Percentiles rank a stretch among this genome's conserved stretches.
phyloP scores from a whole-genome alignment of 2,888 invertebrate species.

The Loripinus fragilis region DNA sequence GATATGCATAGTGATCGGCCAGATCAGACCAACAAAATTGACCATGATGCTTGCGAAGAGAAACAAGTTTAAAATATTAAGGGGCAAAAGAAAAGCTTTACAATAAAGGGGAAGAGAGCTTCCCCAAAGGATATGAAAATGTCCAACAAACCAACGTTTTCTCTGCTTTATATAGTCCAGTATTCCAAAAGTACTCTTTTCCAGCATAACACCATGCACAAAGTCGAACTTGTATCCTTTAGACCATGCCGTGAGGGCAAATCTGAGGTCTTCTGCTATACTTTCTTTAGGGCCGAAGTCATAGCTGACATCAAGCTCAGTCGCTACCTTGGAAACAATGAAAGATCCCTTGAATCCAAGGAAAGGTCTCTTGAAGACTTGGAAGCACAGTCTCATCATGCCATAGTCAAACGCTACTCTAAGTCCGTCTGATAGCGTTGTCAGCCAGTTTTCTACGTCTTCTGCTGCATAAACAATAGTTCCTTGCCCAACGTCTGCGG shows the following conservation, averaged over 20 bases:
- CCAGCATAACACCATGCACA: conserved; percentile 47
- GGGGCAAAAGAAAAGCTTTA: conserved; percentile 3
- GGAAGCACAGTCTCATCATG: conserved; percentile 33
- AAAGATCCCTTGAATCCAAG: conserved; percentile 51
- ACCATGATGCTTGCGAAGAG: conserved; percentile 19
- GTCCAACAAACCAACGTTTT: conserved; percentile 50
- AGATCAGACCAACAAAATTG: neutral
- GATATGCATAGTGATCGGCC: neutral
- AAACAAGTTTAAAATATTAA: conserved; percentile 20
- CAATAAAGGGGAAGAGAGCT: conserved; percentile 26
- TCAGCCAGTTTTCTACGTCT: conserved; percentile 46
- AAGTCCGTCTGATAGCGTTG: conserved; percentile 43
- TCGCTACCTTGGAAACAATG: conserved; percentile 38
- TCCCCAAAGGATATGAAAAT: conserved; percentile 37
- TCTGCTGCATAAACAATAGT: conserved; percentile 43
- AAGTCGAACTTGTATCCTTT: conserved; percentile 45
- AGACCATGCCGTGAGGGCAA: conserved; percentile 43
- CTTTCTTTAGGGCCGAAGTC: conserved; percentile 52
- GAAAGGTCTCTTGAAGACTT: conserved; percentile 38
- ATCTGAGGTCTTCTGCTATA: conserved; percentile 51
- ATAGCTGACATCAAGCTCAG: conserved; percentile 37
- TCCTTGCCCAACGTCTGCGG: conserved; percentile 50
- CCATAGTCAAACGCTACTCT: conserved; percentile 44
- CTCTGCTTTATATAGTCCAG: conserved; percentile 45
- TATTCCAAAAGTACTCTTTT: conserved; percentile 46